Evolutionary conservation across 1,140 invertebrate genomes (phyloP).

Genomic region (Rhopalosiphum padi): DNA sequence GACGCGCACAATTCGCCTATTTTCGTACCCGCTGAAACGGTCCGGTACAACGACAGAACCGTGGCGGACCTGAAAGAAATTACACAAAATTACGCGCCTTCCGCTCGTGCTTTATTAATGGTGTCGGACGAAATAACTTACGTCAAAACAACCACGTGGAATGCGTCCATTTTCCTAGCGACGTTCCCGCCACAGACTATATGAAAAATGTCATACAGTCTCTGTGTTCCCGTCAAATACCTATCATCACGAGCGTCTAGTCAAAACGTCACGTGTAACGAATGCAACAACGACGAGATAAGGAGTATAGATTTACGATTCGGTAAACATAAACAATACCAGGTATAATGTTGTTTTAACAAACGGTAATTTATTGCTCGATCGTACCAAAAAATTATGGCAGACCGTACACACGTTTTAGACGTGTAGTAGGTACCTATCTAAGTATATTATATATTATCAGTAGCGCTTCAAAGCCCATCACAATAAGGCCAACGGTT

Average conservation of each 20-base stretch:
- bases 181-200: not conserved
- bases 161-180: not conserved
- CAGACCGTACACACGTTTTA: not conserved
- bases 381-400: not conserved
- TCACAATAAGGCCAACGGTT: not conserved
- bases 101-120: not conserved
- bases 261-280: not conserved
- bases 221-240: no score
- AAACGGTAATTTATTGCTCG: slow-evolving; percentile 5
- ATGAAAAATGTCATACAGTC: no score
- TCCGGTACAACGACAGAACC: not conserved
- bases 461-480: not conserved
- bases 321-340: not conserved
- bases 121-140: not conserved
- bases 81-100: not conserved
- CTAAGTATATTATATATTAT: not conserved
- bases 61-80: not conserved
- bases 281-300: not conserved
- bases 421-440: not conserved
- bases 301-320: not conserved
- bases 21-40: not conserved
- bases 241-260: not conserved
- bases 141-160: not conserved
- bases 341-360: not conserved
- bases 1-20: slow-evolving; percentile 1